These are phyloP conservation scores for Nebria brevicollis DNA, from an alignment of 2,888 invertebrate genomes.

Conservation along the genomic window DNA sequence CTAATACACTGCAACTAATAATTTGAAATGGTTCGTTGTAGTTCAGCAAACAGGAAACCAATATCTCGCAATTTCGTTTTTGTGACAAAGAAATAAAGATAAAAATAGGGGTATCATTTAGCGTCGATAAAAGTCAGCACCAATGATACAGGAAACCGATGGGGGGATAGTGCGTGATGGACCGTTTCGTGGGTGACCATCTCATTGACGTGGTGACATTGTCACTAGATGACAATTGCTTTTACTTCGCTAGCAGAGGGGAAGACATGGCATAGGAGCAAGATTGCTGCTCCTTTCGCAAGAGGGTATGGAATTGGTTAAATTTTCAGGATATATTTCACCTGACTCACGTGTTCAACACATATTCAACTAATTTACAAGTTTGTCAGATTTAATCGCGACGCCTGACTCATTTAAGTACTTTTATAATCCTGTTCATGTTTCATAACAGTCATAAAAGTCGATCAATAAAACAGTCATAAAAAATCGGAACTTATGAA, in stretches of 20 bases:
- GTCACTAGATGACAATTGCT: not conserved
- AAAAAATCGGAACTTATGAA: not conserved
- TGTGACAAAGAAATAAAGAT: not conserved
- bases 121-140: conserved; percentile 5
- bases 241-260: not conserved
- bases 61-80: not conserved
- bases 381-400: not conserved
- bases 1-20: too few species aligned
- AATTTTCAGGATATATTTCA: not conserved
- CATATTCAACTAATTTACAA: not conserved
- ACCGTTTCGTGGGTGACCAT: conserved; percentile 4
- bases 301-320: not conserved
- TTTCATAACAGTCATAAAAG: not conserved
- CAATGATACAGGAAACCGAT: conserved; percentile 2
- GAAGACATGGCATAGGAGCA: not conserved
- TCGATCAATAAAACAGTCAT: conserved; percentile 2
- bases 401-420: not conserved
- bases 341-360: not conserved
- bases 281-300: not conserved
- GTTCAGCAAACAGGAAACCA: not conserved
- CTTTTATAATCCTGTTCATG: not conserved
- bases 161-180: conserved; percentile 5
- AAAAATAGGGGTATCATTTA: not conserved
- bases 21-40: too few species aligned
- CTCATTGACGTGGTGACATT: conserved; percentile 20